These are phyloP conservation scores for Drosophila mayaguana DNA, from an alignment of 2,888 invertebrate species.

Conservation along the genomic window DNA sequence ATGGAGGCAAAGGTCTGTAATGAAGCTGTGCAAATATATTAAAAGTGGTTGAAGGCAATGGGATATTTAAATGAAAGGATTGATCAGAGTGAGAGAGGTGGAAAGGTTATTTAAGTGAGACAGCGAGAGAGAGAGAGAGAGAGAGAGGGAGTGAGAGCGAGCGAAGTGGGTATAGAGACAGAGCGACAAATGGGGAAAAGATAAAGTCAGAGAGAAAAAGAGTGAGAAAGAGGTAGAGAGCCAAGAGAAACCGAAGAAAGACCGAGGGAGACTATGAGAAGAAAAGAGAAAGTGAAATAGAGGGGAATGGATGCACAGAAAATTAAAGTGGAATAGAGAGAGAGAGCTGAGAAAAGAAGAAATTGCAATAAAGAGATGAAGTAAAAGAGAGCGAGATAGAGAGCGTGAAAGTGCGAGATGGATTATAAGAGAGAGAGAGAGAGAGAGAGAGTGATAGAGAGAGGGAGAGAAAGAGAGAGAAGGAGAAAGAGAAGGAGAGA, in stretches of 20 bases:
- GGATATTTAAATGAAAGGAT: neutral
- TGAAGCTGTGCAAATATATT: constrained; percentile 2
- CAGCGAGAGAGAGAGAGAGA: neutral
- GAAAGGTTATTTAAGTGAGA: neutral
- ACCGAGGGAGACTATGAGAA: neutral
- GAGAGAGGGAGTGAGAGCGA: neutral
- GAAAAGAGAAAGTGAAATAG: too few species aligned
- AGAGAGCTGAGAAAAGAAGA: too few species aligned
- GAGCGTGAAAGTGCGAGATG: too few species aligned
- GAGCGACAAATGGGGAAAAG: neutral
- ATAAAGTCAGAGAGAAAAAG: neutral
- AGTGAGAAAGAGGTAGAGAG: neutral
- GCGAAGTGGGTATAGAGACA: neutral
- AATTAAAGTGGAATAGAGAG: neutral
- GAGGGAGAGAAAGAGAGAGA: neutral
- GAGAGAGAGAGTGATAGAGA: neutral
- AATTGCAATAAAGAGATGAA: neutral
- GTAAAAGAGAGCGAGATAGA: neutral
- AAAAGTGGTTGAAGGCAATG: neutral
- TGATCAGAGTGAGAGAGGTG: neutral
- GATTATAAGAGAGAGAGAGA: neutral
- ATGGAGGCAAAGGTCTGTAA: neutral
- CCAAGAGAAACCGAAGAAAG: neutral
- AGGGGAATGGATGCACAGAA: neutral
- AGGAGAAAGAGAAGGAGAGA: neutral